phyloP scores from a whole-genome alignment of 2,888 invertebrate genomes.

The Nemapogon koenigi region DNA sequence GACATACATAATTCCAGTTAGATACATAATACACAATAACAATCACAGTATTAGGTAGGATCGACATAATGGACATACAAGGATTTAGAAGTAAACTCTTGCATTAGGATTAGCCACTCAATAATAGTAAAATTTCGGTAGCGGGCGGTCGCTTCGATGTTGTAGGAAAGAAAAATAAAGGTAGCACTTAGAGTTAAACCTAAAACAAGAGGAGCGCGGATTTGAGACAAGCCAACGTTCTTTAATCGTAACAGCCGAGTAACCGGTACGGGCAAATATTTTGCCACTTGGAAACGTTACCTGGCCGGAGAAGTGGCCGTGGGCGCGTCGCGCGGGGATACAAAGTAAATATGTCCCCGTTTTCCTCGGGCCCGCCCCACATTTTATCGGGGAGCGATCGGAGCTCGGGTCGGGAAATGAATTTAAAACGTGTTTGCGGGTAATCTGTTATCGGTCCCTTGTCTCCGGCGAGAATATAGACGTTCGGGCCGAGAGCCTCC shows the following conservation, averaged over 20 bases:
- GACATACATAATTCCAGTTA: no score
- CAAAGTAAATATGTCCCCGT: conserved; percentile 62
- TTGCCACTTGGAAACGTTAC: conserved; percentile 59
- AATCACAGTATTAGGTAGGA: no score
- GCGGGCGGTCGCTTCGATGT: no score
- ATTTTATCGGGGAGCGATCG: conserved; percentile 64
- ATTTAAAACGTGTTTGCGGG: conserved; percentile 66
- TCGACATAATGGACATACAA: no score
- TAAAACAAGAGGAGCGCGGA: conserved; percentile 10
- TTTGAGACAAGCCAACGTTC: conserved; percentile 35
- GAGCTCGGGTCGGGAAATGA: conserved; percentile 62
- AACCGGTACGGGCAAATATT: conserved; percentile 58
- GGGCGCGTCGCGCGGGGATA: conserved; percentile 42
- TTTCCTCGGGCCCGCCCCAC: conserved; percentile 37
- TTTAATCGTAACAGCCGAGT: conserved; percentile 51
- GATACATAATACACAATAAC: no score
- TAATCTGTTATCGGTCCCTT: conserved; percentile 65
- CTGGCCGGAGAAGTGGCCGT: conserved; percentile 58
- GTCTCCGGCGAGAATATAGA: conserved; percentile 59
- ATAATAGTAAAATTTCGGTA: no score
- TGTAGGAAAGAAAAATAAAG: conserved; percentile 6
- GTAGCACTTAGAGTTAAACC: conserved; percentile 5
- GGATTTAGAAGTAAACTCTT: neutral
- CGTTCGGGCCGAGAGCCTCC: conserved; percentile 23
- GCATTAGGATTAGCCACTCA: conserved; percentile 6